These are phyloP conservation scores for Oryzias melastigma DNA, from an alignment of 2,113 vertebrate species.

Conservation along the genomic window DNA sequence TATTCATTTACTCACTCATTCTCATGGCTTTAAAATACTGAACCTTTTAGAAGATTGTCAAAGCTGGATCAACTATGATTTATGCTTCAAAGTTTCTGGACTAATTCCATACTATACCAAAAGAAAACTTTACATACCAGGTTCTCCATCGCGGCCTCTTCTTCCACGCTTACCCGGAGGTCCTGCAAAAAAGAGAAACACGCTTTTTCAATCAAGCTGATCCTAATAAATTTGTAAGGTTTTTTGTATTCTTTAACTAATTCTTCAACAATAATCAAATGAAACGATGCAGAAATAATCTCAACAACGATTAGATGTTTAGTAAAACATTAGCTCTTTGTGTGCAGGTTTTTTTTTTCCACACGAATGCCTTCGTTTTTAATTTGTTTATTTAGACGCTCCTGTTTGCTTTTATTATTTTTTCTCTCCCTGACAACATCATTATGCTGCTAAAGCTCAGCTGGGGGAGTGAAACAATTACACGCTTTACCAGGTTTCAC, in stretches of 20 bases:
- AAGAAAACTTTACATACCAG: constrained; percentile 83
- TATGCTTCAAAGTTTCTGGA: constrained; percentile 25
- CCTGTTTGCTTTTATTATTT: constrained; percentile 19
- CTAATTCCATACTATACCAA: constrained; percentile 35
- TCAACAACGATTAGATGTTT: constrained; percentile 33
- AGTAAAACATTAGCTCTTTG: constrained; percentile 13
- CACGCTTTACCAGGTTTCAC: constrained; percentile 62
- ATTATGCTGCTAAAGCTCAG: constrained; percentile 39
- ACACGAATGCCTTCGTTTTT: constrained; percentile 35
- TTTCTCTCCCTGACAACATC: constrained; percentile 3
- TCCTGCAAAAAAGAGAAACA: constrained; percentile 74
- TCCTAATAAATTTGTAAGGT: constrained; percentile 26
- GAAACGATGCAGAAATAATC: neutral
- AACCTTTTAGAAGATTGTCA: constrained; percentile 53
- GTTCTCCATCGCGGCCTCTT: constrained; percentile 93
- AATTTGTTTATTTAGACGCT: constrained; percentile 51
- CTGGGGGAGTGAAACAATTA: constrained; percentile 66
- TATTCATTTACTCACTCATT: too few relatives aligned
- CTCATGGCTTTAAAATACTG: constrained; percentile 51
- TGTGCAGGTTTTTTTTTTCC: constrained; percentile 29
- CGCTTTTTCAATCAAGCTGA: constrained; percentile 26
- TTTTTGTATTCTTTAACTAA: constrained; percentile 22
- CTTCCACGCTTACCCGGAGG: constrained; percentile 96
- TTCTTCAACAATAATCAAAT: constrained; percentile 16
- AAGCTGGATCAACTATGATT: constrained; percentile 41